phyloP scores from a whole-genome alignment of 2,113 vertebrate genomes.

The Sylvia atricapilla region DNA sequence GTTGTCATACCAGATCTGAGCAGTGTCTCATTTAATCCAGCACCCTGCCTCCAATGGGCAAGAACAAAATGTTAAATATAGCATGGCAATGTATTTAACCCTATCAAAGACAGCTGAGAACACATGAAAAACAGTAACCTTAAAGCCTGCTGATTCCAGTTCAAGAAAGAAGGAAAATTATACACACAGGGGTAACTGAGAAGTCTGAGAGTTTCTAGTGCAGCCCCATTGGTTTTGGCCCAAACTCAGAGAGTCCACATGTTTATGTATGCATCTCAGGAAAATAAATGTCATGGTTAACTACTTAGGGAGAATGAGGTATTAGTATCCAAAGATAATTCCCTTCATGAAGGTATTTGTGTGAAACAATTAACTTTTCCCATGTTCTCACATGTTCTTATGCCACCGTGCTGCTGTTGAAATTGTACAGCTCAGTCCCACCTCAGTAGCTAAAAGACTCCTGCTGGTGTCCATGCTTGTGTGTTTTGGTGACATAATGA shows the following conservation, averaged over 20 bases:
- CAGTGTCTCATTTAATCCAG: conserved; percentile 1
- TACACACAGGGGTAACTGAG: not conserved
- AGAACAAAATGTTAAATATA: not conserved
- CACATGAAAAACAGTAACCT: not conserved
- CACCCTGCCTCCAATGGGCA: not conserved
- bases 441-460: not conserved
- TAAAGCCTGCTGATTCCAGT: not conserved
- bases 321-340: not conserved
- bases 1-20: not conserved
- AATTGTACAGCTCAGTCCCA: not conserved
- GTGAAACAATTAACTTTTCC: not conserved
- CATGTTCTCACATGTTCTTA: not conserved
- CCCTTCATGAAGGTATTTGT: not conserved
- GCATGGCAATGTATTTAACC: not conserved
- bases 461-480: not conserved
- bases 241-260: not conserved
- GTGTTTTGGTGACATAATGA: not conserved
- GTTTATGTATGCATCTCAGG: not conserved
- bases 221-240: not conserved
- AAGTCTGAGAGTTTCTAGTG: not conserved
- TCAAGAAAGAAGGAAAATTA: not conserved
- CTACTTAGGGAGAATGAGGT: not conserved
- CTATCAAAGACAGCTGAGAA: conserved; percentile 1
- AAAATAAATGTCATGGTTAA: not conserved
- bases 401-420: rapidly evolving